These are phyloP conservation scores for Idaea dimidiata DNA, from an alignment of 2,888 invertebrate genomes.

Conservation along the genomic window DNA sequence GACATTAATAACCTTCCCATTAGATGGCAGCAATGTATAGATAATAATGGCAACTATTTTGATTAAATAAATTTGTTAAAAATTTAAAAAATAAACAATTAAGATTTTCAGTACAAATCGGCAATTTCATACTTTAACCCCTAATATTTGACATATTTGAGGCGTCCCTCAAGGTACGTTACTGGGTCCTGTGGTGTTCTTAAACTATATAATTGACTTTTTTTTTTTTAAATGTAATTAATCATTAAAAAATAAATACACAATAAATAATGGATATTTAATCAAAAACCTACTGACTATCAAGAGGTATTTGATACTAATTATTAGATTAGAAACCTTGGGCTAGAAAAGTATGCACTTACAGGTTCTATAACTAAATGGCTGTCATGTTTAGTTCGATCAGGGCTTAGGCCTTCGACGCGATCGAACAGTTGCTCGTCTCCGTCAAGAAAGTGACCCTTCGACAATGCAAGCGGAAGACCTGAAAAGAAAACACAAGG, in stretches of 20 bases:
- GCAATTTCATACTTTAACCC: too few species aligned
- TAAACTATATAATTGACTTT: background rate
- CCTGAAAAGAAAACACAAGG: conserved; percentile 54
- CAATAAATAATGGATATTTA: background rate
- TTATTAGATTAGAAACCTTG: background rate
- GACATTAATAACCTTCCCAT: too few species aligned
- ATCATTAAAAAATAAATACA: too few species aligned
- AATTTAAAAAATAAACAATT: too few species aligned
- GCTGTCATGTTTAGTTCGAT: conserved; percentile 50
- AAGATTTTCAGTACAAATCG: too few species aligned
- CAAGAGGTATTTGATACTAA: background rate
- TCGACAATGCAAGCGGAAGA: conserved; percentile 85
- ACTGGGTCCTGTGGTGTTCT: background rate
- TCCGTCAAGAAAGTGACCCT: conserved; percentile 80
- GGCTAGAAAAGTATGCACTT: conserved; percentile 37
- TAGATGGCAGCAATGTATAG: too few species aligned
- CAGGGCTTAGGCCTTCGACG: conserved; percentile 82
- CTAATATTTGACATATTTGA: too few species aligned
- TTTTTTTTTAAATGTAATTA: too few species aligned
- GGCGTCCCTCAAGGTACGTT: background rate
- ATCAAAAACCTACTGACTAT: background rate
- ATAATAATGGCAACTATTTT: too few species aligned
- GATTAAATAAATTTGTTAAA: too few species aligned
- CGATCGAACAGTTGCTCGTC: conserved; percentile 79
- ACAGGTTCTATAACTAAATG: conserved; percentile 84